Evolutionary conservation across 2,797 vertebrate species (phyloP).

Genomic region (Acipenser oxyrinchus): DNA sequence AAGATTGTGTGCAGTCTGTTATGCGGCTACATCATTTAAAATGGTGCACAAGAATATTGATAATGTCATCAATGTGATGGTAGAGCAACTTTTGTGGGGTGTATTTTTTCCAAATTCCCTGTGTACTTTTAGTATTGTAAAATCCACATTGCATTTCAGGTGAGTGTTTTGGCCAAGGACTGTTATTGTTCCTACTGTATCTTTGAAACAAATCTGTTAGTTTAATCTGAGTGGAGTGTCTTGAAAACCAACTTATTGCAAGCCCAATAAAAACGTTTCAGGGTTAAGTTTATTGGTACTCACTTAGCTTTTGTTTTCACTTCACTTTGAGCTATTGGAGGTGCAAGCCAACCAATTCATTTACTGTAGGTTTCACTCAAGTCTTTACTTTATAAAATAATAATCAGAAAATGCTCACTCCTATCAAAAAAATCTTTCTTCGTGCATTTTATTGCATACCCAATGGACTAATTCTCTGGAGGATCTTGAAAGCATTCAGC

Average conservation of each 20-base stretch:
- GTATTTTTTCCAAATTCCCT: too few species aligned
- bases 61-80: too few species aligned
- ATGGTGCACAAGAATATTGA: too few species aligned
- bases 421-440: conserved; percentile 5
- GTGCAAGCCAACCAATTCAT: neutral
- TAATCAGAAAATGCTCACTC: conserved; percentile 4
- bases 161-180: conserved; percentile 5
- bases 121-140: too few species aligned
- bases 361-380: conserved; percentile 5
- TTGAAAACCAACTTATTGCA: neutral
- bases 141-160: neutral
- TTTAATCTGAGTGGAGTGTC: neutral
- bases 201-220: neutral
- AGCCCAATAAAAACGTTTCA: neutral
- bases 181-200: neutral
- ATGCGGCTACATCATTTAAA: too few species aligned
- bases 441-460: conserved; percentile 3
- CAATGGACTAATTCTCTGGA: conserved; percentile 8
- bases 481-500: conserved; percentile 13
- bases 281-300: neutral
- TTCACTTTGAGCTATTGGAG: neutral
- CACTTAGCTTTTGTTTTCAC: neutral
- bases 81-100: too few species aligned
- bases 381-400: neutral
- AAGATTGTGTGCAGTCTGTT: too few species aligned